Evolutionary conservation across 2,113 vertebrate species (phyloP), one percentile per base, ranked within the genome.

Genomic region (Aix galericulata): DNA sequence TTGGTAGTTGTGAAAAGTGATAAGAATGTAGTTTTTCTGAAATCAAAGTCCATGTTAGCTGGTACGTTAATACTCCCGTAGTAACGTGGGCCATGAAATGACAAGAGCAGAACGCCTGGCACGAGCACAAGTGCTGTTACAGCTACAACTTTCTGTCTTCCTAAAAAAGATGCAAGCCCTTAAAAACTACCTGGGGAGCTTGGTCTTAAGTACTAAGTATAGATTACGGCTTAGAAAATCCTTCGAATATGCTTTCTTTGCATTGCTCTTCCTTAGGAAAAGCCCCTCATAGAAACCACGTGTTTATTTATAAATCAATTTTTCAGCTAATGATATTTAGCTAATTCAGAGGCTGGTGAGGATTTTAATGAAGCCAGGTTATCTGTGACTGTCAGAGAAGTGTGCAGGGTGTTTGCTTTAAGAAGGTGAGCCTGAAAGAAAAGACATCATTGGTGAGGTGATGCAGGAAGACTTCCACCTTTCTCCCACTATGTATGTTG

Each of bases 321-420:
- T 40, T 89, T 36, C 40, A 80, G 52, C 25, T 86, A 50, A 83
- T 6, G 16, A 66, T 63, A 59, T 42, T 55, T 88, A 56, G 8
- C 29, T 78, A 75, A 71, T 74, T 91, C 26, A 69, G 68, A 25
- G 56, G 50, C 15, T 67, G 29, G 55, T 81, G 29, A 76, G 44
- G 72, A 42, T 83, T 14, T 91, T 59, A 73, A 73, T 71, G 55
- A 80, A 92, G 36, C 62, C 68, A 83, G 64, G 55, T 77, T 69
- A 48, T 53, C 76, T 77, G 59, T 78, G 48, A 40, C 79, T 36
- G 63, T 72, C 69, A 88, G 71, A 46, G 83, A 22, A 53, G 53
- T 34, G 6, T 48, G 72, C 58, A 42, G 71, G 67, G 36, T 88
- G 7, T 75, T 88, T 88, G 59, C 48, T 89, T 17, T 36, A 50